Base-by-base conservation (phyloP, 2,888 invertebrate genomes). In the Eustalomyia histrio region DNA sequence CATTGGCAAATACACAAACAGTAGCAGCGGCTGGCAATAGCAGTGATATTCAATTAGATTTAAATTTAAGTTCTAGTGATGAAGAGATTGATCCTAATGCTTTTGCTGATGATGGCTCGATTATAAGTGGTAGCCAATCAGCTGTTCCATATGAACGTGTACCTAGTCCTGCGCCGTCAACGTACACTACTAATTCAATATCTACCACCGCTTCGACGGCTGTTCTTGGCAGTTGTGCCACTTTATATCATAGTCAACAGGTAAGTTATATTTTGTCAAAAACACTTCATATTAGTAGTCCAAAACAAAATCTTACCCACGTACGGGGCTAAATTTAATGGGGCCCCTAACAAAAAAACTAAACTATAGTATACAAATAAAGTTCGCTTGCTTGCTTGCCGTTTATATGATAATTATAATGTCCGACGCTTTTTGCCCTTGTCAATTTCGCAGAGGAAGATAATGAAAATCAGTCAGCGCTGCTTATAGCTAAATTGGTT, bases 1-100 rank as follows among this genome's bases (percentile, higher is more conserved):
- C 39, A 12, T 29, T 68, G 74, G 79, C 73, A 80, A 79, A 29
- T 29, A 29, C 29, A 1, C 29, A 61, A 86, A 79, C 80, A 89
- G 87, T 86, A 92, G 58, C 58, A 17, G 52, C 16, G 16, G 35
- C 43, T 72, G 78, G 79, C 73, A 83, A 79, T 64, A 85, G 80
- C 80, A 89, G 87, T 86, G 92, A 93, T 86, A 93, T 93, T 85
- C 93, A 95, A 91, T 91, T 96, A 90, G 94, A 94, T 88, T 89
- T 91, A 80, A 94, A 94, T 86, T 84, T 88, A 75, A 92, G 92
- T 88, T 95, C 95, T 73, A 94, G 94, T 73, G 94, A 94, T 85
- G 94, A 94, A 72, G 88, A 88, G 79, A 82, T 85, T 29, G 89
- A 89, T 79, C 84, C 84, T 3, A 83, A 82, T 16, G 84, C 83